These are phyloP conservation scores for Plectropomus leopardus DNA, from an alignment of 2,113 vertebrate genomes.

Conservation along the genomic window DNA sequence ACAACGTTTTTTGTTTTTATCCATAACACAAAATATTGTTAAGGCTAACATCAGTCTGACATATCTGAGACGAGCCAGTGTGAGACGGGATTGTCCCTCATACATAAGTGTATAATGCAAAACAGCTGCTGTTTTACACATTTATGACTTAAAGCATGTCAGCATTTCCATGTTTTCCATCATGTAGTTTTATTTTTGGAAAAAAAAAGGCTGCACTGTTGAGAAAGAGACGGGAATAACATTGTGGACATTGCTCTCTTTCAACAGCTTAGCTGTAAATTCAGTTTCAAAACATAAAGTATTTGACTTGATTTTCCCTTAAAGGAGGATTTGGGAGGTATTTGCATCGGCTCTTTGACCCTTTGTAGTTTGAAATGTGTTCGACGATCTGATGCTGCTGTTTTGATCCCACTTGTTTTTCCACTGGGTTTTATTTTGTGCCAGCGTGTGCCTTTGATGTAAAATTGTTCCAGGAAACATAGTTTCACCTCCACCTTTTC, in stretches of 20 bases:
- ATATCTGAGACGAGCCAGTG: slow-evolving; percentile 21
- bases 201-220: background rate
- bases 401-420: slow-evolving; percentile 34
- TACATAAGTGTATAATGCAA: slow-evolving; percentile 63
- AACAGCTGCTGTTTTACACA: slow-evolving; percentile 60
- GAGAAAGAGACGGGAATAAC: background rate
- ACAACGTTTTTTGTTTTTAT: slow-evolving; percentile 73
- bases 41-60: slow-evolving; percentile 52
- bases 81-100: slow-evolving; percentile 52
- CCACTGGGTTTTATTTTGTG: slow-evolving; percentile 24
- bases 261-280: slow-evolving; percentile 28
- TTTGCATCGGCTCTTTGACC: slow-evolving; percentile 1
- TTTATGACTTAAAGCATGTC: slow-evolving; percentile 53
- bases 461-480: slow-evolving; percentile 50
- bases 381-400: slow-evolving; percentile 6
- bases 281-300: slow-evolving; percentile 3
- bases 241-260: background rate
- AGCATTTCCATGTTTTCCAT: slow-evolving; percentile 46
- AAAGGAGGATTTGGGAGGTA: slow-evolving; percentile 19
- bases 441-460: slow-evolving; percentile 56
- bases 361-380: slow-evolving; percentile 44
- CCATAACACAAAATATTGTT: slow-evolving; percentile 79
- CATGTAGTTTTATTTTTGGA: background rate
- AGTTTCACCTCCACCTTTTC: background rate
- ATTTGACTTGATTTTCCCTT: slow-evolving; percentile 23